Evolutionary conservation across 2,888 invertebrate species (phyloP).

Genomic region (Tenthredo notha): DNA sequence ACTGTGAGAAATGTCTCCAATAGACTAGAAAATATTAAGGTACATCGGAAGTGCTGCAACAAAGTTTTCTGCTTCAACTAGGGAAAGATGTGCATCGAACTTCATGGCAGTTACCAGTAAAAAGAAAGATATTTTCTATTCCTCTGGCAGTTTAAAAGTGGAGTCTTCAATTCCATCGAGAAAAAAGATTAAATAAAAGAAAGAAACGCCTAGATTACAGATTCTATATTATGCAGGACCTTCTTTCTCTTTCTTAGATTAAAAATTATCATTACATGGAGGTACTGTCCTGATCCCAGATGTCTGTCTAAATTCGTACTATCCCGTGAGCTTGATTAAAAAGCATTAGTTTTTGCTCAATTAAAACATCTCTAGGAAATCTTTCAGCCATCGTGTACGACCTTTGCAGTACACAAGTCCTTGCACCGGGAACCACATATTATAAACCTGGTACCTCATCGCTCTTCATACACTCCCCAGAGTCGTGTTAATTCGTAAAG

Average conservation of each 20-base stretch:
- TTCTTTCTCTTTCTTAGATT: not conserved
- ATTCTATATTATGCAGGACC: constrained; percentile 24
- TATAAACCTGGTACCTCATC: not conserved
- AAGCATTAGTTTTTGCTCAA: not conserved
- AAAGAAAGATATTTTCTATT: constrained; percentile 44
- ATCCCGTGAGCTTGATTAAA: not conserved
- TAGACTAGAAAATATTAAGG: constrained; percentile 50
- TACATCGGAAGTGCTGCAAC: constrained; percentile 48
- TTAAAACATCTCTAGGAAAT: not conserved
- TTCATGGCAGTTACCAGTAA: constrained; percentile 45
- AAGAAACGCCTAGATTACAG: not conserved
- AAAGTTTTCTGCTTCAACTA: constrained; percentile 45
- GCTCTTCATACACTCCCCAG: constrained; percentile 20
- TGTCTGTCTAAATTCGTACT: too few species aligned
- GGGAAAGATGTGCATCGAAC: constrained; percentile 46
- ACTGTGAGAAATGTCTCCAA: constrained; percentile 48
- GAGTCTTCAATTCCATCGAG: not conserved
- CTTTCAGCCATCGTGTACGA: not conserved
- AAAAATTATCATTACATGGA: not conserved
- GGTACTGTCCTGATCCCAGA: not conserved
- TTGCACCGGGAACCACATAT: not conserved
- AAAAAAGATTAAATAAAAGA: not conserved
- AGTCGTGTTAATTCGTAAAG: constrained; percentile 23
- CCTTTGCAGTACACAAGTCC: not conserved
- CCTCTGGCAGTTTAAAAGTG: constrained; percentile 41